Evolutionary conservation across 2,113 vertebrate genomes (phyloP).

Genomic region (Microtus richardsoni): DNA sequence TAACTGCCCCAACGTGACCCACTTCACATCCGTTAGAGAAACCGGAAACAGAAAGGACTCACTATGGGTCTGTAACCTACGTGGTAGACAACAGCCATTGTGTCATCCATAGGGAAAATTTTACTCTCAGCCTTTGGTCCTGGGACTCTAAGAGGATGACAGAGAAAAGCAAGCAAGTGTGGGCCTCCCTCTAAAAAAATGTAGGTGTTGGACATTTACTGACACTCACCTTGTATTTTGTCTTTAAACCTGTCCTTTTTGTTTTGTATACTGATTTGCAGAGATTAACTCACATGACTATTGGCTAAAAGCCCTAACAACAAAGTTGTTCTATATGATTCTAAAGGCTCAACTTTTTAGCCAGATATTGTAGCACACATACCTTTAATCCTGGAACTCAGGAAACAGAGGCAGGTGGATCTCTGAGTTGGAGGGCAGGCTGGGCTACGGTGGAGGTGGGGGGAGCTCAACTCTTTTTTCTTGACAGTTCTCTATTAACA

Average conservation of each 20-base stretch:
- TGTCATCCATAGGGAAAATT: background rate
- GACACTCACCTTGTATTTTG: background rate
- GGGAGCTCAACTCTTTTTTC: background rate
- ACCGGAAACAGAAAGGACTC: background rate
- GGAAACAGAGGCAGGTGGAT: no score
- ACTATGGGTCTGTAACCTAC: background rate
- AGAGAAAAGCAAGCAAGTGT: background rate
- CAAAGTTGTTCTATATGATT: background rate
- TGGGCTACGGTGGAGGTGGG: background rate
- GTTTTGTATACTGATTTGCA: background rate
- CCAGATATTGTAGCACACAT: no score
- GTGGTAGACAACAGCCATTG: background rate
- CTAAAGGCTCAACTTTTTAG: slow-evolving; percentile 5
- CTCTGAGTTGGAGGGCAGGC: background rate
- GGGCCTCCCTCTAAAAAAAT: background rate
- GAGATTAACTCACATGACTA: background rate
- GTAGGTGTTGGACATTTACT: background rate
- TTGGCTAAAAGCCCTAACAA: background rate
- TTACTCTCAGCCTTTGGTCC: background rate
- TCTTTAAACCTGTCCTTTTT: background rate
- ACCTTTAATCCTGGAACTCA: background rate
- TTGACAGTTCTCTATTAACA: background rate
- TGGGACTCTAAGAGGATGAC: background rate
- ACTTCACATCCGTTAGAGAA: slow-evolving; percentile 5
- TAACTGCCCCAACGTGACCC: background rate